Conservation (phyloP, 2,113 vertebrate species). For the Scytalopus superciliaris region DNA sequence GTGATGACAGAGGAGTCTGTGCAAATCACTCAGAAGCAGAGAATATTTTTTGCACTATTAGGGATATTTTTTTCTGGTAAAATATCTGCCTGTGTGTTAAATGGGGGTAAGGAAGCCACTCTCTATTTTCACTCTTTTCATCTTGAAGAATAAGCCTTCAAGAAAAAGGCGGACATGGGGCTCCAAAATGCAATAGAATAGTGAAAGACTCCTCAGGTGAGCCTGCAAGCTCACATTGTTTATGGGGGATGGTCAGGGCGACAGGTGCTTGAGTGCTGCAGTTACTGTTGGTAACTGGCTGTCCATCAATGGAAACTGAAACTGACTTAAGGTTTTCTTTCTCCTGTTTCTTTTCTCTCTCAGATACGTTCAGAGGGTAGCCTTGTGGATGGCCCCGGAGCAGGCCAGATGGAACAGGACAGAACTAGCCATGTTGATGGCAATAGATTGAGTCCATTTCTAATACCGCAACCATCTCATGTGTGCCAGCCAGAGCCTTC, state of each 20-base stretch:
- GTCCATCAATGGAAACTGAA: not conserved
- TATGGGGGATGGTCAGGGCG: not conserved
- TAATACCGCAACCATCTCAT: constrained; percentile 80
- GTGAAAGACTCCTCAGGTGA: not conserved
- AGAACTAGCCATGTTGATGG: constrained; percentile 90
- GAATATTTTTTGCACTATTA: not conserved
- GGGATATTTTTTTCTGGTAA: not conserved
- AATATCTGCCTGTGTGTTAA: not conserved
- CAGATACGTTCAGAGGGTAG: constrained; percentile 85
- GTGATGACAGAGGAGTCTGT: not conserved
- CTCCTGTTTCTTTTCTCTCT: constrained; percentile 47
- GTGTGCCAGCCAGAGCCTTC: constrained; percentile 75
- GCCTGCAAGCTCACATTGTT: accelerated
- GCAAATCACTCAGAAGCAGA: not conserved
- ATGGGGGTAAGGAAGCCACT: not conserved
- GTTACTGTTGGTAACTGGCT: not conserved
- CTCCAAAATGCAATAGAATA: not conserved
- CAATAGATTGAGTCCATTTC: constrained; percentile 85
- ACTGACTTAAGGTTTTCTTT: not conserved
- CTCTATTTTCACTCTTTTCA: not conserved
- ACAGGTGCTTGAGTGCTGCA: not conserved
- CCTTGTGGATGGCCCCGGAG: constrained; percentile 94
- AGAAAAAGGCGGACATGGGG: not conserved
- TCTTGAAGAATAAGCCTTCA: not conserved
- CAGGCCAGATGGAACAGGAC: constrained; percentile 99